These are phyloP conservation scores for Diplodus puntazzo DNA, from an alignment of 2,797 vertebrate genomes.

Conservation along the genomic window DNA sequence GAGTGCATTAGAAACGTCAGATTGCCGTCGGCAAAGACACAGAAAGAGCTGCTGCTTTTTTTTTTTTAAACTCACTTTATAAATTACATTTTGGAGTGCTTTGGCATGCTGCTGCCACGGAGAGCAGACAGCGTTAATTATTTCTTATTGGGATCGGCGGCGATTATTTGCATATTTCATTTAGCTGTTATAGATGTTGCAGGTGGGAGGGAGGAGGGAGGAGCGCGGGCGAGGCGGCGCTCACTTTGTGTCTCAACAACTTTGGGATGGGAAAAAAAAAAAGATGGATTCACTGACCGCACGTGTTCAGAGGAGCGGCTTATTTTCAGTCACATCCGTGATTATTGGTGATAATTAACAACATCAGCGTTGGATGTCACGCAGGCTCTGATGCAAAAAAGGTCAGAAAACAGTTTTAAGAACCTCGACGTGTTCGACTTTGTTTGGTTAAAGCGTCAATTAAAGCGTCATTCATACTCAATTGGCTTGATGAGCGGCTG, in stretches of 20 bases:
- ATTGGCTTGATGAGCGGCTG: conserved; percentile 15
- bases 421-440: conserved; percentile 16
- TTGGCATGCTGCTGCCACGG: conserved; percentile 79
- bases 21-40: conserved; percentile 82
- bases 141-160: conserved; percentile 83
- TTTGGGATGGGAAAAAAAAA: conserved; percentile 34
- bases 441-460: conserved; percentile 53
- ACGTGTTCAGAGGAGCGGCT: conserved; percentile 37
- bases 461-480: conserved; percentile 55
- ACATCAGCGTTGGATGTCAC: conserved; percentile 36
- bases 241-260: conserved; percentile 58
- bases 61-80: conserved; percentile 80
- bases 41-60: conserved; percentile 77
- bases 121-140: conserved; percentile 82
- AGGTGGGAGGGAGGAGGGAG: conserved; percentile 46
- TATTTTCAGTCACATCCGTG: conserved; percentile 51
- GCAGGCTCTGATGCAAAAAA: conserved; percentile 17
- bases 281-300: conserved; percentile 44
- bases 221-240: conserved; percentile 19
- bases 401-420: conserved; percentile 44
- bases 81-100: conserved; percentile 84
- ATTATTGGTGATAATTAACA: conserved; percentile 64
- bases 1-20: conserved; percentile 82
- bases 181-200: conserved; percentile 75
- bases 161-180: conserved; percentile 84